These are phyloP conservation scores for Dasypus novemcinctus DNA, from an alignment of 2,113 vertebrate genomes.

Conservation along the genomic window DNA sequence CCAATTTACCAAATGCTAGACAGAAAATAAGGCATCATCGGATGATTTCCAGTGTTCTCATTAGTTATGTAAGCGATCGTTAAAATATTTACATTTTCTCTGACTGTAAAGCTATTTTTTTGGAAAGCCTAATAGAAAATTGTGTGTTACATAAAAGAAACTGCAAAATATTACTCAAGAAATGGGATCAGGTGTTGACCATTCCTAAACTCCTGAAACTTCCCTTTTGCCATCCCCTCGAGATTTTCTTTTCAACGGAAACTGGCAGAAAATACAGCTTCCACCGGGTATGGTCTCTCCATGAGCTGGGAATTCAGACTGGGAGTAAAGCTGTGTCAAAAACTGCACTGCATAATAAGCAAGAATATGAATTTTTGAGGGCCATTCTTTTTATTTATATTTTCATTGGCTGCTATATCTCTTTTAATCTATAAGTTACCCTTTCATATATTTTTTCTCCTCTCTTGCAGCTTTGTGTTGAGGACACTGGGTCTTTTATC, in stretches of 20 bases:
- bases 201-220: neutral
- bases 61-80: conserved; percentile 73
- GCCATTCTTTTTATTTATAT: neutral
- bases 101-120: conserved; percentile 67
- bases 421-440: neutral
- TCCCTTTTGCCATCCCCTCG: neutral
- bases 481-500: neutral
- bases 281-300: neutral
- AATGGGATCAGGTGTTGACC: neutral
- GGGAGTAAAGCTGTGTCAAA: neutral
- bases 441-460: neutral
- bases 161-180: conserved; percentile 48
- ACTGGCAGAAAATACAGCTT: neutral
- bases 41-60: conserved; percentile 57
- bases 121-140: conserved; percentile 63
- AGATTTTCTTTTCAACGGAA: neutral
- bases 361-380: conserved; percentile 32
- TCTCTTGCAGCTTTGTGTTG: neutral
- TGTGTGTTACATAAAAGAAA: conserved; percentile 77
- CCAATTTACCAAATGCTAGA: conserved; percentile 71
- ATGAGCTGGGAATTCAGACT: neutral
- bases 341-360: neutral
- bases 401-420: neutral
- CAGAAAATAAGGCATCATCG: conserved; percentile 58
- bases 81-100: conserved; percentile 76